These are phyloP conservation scores for Anagyrus pseudococci DNA, from an alignment of 2,888 invertebrate genomes.

Conservation along the genomic window DNA sequence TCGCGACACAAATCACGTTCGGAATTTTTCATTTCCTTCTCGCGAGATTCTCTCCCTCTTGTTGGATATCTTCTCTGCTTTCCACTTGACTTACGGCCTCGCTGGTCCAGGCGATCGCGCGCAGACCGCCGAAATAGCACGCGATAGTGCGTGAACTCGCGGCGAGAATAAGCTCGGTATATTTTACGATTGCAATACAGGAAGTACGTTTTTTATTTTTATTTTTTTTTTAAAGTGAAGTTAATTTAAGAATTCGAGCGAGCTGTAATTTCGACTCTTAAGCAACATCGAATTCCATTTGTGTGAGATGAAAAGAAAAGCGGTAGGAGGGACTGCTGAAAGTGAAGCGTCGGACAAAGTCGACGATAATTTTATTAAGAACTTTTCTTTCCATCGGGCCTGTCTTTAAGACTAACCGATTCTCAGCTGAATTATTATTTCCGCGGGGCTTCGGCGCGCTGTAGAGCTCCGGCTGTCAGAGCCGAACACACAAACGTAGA, in stretches of 20 bases:
- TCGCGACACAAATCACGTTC: slow-evolving; percentile 50
- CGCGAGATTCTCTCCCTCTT: slow-evolving; percentile 39
- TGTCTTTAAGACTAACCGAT: too few species aligned
- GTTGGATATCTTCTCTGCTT: background rate
- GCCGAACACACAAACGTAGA: background rate
- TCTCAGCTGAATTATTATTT: too few species aligned
- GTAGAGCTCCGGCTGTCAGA: background rate
- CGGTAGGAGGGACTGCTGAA: background rate
- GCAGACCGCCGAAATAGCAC: background rate
- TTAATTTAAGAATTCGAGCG: background rate
- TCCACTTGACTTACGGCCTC: slow-evolving; percentile 2
- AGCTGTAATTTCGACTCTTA: too few species aligned
- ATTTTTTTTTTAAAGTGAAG: too few species aligned
- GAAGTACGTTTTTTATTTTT: too few species aligned
- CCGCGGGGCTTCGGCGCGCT: background rate
- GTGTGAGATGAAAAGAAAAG: background rate
- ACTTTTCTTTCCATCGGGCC: too few species aligned
- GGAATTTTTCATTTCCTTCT: slow-evolving; percentile 56
- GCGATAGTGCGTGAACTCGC: too few species aligned
- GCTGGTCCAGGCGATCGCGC: background rate
- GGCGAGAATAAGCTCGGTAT: too few species aligned
- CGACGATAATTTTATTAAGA: too few species aligned
- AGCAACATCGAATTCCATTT: background rate
- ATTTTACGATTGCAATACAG: too few species aligned
- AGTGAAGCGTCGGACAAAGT: too few species aligned